Conservation (phyloP, 2,113 vertebrate species). For the Myanophis thanlyinensis region DNA sequence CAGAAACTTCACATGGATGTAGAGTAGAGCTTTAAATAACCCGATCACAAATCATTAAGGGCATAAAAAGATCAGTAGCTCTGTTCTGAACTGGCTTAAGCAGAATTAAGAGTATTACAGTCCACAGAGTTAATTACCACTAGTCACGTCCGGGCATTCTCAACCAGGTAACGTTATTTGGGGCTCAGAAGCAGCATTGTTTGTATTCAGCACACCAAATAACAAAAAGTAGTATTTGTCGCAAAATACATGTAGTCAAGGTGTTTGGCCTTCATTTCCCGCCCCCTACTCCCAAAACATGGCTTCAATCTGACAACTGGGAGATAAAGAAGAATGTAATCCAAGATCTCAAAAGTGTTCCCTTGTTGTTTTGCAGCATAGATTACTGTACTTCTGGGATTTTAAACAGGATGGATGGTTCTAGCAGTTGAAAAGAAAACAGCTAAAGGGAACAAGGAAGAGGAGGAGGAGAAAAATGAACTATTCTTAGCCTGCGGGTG, state of each 20-base stretch:
- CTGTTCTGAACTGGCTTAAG: neutral
- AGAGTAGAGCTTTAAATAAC: neutral
- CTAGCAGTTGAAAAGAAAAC: neutral
- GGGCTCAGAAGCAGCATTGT: neutral
- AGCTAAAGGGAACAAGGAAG: neutral
- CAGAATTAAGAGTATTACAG: neutral
- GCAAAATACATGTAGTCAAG: neutral
- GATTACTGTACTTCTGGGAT: neutral
- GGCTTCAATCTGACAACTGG: neutral
- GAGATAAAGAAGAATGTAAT: neutral
- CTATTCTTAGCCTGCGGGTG: neutral
- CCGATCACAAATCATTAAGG: neutral
- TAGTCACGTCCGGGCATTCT: neutral
- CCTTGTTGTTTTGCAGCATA: neutral
- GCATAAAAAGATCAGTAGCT: neutral
- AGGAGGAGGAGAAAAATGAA: neutral
- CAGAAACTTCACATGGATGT: neutral
- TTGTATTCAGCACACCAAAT: neutral
- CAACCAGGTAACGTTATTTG: neutral
- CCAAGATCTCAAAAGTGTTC: neutral
- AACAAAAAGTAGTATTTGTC: neutral
- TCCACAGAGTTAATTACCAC: neutral
- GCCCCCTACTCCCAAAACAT: neutral
- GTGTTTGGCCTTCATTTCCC: neutral
- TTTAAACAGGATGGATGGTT: neutral